phyloP scores from a whole-genome alignment of 2,113 vertebrate species.

The Melanerpes formicivorus region DNA sequence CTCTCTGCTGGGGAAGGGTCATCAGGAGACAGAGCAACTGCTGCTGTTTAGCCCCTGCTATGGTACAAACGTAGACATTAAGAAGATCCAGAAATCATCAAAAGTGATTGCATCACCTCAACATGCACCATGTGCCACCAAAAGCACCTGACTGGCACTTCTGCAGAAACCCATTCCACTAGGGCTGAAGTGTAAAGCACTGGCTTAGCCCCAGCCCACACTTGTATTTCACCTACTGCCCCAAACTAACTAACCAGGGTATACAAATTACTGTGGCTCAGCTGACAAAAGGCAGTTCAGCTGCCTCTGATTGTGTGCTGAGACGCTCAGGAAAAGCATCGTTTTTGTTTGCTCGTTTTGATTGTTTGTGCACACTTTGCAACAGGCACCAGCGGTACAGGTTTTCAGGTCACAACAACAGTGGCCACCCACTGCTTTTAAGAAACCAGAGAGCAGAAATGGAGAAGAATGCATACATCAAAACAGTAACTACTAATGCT shows the following conservation, averaged over 20 bases:
- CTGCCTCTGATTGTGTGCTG: neutral
- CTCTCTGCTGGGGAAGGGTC: neutral
- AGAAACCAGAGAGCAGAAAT: neutral
- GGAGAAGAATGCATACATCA: neutral
- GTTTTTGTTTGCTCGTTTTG: neutral
- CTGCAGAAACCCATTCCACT: neutral
- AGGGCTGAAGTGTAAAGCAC: neutral
- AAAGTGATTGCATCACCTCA: neutral
- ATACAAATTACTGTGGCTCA: neutral
- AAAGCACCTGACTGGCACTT: neutral
- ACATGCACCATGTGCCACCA: accelerated
- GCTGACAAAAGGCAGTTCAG: neutral
- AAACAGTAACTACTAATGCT: neutral
- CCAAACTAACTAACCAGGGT: neutral
- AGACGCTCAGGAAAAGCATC: neutral
- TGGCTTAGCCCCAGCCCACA: neutral
- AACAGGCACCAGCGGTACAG: neutral
- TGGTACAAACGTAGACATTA: neutral
- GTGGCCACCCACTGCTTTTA: neutral
- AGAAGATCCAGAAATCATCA: neutral
- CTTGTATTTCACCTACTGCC: neutral
- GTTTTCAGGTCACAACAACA: neutral
- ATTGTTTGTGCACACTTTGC: neutral
- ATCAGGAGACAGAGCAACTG: neutral
- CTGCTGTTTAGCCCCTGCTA: neutral